Conservation (phyloP, 2,797 vertebrate species). For the Lepus oiostolus region DNA sequence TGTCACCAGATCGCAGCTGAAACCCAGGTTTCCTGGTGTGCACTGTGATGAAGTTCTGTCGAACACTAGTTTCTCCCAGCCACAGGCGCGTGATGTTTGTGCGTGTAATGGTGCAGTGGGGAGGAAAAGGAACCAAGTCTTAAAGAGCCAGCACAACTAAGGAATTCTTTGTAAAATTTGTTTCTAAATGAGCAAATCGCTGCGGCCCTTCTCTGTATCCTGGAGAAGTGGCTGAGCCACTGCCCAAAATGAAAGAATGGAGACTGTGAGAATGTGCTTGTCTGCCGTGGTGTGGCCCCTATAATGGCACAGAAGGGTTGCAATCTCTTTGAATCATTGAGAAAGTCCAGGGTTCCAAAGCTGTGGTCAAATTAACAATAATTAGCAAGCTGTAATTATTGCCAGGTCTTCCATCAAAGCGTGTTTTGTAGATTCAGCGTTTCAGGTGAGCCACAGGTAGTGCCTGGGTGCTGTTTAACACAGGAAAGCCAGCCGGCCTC, state of each 20-base stretch:
- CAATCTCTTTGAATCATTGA: conserved; percentile 69
- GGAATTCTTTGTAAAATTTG: not conserved
- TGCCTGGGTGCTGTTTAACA: conserved; percentile 65
- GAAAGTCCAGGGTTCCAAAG: conserved; percentile 79
- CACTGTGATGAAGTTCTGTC: not conserved
- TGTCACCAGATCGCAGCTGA: not conserved
- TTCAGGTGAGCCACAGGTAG: conserved; percentile 32
- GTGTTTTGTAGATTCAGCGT: conserved; percentile 64
- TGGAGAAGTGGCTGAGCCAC: not conserved
- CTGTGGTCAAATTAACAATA: conserved; percentile 79
- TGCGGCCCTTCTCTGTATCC: conserved; percentile 10
- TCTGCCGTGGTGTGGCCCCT: not conserved
- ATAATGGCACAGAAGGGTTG: conserved; percentile 5
- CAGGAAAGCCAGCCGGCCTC: conserved; percentile 56
- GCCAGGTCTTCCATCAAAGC: conserved; percentile 58
- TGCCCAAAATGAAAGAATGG: not conserved
- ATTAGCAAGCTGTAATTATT: conserved; percentile 81
- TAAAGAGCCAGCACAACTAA: not conserved
- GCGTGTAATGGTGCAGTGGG: not conserved
- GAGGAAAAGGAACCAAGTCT: conserved; percentile 14
- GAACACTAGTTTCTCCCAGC: not conserved
- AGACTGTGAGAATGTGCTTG: conserved; percentile 45
- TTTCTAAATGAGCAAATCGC: not conserved
- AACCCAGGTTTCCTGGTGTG: not conserved
- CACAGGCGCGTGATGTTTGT: not conserved